Percentiles rank a stretch among this genome's conserved stretches.
Conservation (phyloP, 2,113 vertebrate genomes). For the Apodemus sylvaticus region DNA sequence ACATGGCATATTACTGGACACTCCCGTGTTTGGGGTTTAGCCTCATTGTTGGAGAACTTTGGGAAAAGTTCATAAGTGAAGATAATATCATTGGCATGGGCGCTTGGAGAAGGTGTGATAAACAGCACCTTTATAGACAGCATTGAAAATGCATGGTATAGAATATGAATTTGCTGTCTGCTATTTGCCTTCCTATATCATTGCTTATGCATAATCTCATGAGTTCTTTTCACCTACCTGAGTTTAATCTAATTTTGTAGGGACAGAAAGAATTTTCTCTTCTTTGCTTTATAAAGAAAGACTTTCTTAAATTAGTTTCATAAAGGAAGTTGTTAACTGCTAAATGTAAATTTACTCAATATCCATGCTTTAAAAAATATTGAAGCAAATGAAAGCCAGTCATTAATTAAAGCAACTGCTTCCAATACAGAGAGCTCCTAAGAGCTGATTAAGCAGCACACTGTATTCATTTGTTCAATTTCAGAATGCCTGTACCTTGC, state of each 20-base stretch:
- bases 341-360: conserved; percentile 10
- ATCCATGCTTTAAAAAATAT: not conserved
- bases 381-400: conserved; percentile 15
- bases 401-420: conserved; percentile 11
- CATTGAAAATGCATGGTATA: not conserved
- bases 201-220: not conserved
- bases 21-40: not conserved
- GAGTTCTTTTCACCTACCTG: not conserved
- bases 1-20: not conserved
- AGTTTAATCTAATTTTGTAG: not conserved
- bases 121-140: not conserved
- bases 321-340: not conserved
- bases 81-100: not conserved
- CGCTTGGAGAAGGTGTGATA: not conserved
- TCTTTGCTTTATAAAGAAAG: not conserved
- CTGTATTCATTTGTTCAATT: conserved; percentile 8
- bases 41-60: not conserved
- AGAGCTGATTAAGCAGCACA: not conserved
- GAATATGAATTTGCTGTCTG: not conserved
- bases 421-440: not conserved
- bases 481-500: not conserved
- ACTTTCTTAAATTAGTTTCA: not conserved
- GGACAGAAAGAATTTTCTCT: not conserved
- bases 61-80: not conserved
- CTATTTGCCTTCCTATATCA: not conserved